Conservation (phyloP, 2,797 vertebrate genomes). For the Melanotaenia nigrans region DNA sequence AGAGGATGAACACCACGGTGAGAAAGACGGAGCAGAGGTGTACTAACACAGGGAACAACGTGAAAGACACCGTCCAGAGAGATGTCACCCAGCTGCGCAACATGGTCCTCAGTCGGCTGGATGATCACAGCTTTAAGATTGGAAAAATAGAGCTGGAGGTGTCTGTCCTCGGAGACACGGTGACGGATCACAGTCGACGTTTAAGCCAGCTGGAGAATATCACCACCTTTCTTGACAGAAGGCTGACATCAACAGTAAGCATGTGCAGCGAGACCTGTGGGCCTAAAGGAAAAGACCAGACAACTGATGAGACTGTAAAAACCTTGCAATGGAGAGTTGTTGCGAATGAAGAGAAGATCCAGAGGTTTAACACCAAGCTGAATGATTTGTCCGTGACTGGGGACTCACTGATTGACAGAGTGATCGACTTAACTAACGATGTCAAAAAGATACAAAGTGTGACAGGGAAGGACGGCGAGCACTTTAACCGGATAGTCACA, state of each 20-base stretch:
- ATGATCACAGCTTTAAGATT: conserved; percentile 77
- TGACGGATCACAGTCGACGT: conserved; percentile 77
- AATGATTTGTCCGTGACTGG: conserved; percentile 80
- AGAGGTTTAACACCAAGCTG: conserved; percentile 80
- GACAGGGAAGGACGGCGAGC: conserved; percentile 76
- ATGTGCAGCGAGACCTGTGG: conserved; percentile 85
- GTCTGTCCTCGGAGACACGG: conserved; percentile 72
- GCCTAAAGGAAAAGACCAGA: conserved; percentile 42
- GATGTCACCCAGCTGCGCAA: conserved; percentile 81
- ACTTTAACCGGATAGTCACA: conserved; percentile 79
- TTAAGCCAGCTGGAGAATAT: conserved; percentile 75
- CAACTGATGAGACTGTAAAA: conserved; percentile 77
- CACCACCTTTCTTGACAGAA: conserved; percentile 78
- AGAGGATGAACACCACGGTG: conserved; percentile 84
- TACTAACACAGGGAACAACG: conserved; percentile 77
- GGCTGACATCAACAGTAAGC: conserved; percentile 74
- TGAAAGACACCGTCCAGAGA: conserved; percentile 81
- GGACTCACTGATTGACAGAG: conserved; percentile 75
- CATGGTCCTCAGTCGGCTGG: conserved; percentile 66
- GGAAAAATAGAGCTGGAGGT: conserved; percentile 82
- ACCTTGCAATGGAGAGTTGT: conserved; percentile 86
- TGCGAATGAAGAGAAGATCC: conserved; percentile 81
- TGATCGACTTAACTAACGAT: conserved; percentile 76
- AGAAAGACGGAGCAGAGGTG: conserved; percentile 85
- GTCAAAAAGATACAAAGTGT: conserved; percentile 76